phyloP scores from a whole-genome alignment of 2,888 invertebrate genomes.

The Spilosoma lubricipeda region DNA sequence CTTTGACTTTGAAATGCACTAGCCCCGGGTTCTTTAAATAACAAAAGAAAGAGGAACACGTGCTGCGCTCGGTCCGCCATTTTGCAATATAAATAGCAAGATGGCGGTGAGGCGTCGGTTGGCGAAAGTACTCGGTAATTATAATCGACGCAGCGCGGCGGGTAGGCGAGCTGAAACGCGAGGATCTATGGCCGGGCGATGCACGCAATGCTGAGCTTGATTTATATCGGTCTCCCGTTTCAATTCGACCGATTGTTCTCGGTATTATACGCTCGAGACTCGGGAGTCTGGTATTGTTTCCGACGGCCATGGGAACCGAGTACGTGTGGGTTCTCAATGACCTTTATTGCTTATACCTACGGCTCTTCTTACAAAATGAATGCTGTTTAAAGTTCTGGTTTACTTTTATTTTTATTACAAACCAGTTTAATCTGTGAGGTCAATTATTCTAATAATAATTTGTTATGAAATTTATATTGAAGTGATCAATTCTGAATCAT shows the following conservation, averaged over 20 bases:
- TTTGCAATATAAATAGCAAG: slow-evolving; percentile 85
- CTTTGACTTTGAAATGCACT: slow-evolving; percentile 55
- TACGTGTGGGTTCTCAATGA: slow-evolving; percentile 68
- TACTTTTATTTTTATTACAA: slow-evolving; percentile 47
- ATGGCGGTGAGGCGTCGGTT: slow-evolving; percentile 79
- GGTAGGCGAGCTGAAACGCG: slow-evolving; percentile 77
- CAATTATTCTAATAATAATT: neutral
- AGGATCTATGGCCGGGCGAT: slow-evolving; percentile 80
- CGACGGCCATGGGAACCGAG: slow-evolving; percentile 76
- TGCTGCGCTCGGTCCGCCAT: slow-evolving; percentile 78
- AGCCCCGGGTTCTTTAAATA: slow-evolving; percentile 64
- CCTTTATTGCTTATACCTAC: slow-evolving; percentile 69
- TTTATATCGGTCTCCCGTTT: slow-evolving; percentile 84
- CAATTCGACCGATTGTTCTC: slow-evolving; percentile 82
- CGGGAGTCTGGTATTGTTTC: slow-evolving; percentile 79
- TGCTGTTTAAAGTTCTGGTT: slow-evolving; percentile 65
- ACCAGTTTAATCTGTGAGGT: slow-evolving; percentile 15
- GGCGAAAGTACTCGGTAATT: slow-evolving; percentile 85
- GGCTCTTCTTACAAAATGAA: slow-evolving; percentile 52
- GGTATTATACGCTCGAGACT: slow-evolving; percentile 74
- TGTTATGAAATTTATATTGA: neutral
- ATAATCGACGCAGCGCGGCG: slow-evolving; percentile 72
- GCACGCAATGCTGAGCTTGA: slow-evolving; percentile 84
- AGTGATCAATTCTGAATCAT: neutral
- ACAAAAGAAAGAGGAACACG: slow-evolving; percentile 79